Evolutionary conservation across 2,797 vertebrate species (phyloP).

Genomic region (Saxicola maurus): DNA sequence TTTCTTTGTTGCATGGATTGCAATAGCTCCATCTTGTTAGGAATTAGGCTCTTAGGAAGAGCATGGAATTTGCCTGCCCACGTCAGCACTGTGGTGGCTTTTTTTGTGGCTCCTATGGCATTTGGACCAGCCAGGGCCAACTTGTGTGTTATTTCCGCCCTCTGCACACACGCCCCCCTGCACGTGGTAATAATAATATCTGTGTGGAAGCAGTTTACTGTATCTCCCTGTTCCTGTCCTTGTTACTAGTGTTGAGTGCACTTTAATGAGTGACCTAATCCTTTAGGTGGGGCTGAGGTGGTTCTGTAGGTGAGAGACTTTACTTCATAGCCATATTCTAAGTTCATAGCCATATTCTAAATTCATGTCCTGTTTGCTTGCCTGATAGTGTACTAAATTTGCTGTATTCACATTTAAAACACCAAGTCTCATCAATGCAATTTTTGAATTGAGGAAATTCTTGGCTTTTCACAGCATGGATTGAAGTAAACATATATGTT

Average conservation of each 20-base stretch:
- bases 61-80: not conserved
- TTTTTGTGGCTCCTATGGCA: not conserved
- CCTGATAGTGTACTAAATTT: not conserved
- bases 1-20: not conserved
- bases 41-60: not conserved
- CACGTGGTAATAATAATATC: accelerated
- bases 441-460: not conserved
- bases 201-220: not conserved
- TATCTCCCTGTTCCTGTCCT: not conserved
- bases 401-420: not conserved
- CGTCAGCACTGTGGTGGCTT: not conserved
- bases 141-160: not conserved
- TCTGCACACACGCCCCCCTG: not conserved
- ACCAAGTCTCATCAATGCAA: not conserved
- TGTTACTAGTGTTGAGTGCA: not conserved
- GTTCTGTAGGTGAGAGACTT: not conserved
- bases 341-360: too few relatives aligned
- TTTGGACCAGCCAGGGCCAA: not conserved
- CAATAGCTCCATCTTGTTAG: not conserved
- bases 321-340: not conserved
- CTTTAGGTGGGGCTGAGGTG: not conserved
- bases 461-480: not conserved
- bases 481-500: accelerated
- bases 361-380: not conserved
- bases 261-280: not conserved